Conservation (phyloP, 2,113 vertebrate genomes). For the Lethenteron reissneri region DNA sequence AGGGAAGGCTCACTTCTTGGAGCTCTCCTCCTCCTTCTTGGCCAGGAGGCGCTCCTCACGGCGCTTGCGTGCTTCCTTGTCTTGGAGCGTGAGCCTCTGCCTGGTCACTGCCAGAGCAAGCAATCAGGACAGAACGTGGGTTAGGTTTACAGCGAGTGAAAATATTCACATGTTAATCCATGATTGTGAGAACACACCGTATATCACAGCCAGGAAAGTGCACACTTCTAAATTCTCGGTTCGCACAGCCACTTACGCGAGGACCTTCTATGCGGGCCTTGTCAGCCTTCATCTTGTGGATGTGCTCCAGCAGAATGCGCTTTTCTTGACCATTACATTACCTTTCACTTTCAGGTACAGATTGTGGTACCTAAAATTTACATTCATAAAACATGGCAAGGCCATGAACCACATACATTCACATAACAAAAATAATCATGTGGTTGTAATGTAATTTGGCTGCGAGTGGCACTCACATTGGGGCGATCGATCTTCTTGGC, state of each 20-base stretch:
- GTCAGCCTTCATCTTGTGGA: constrained; percentile 6
- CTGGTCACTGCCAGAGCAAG: neutral
- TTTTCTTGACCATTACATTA: constrained; percentile 3
- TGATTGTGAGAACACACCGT: too few species aligned
- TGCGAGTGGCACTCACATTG: neutral
- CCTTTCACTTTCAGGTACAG: constrained; percentile 2
- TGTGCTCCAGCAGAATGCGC: constrained; percentile 3
- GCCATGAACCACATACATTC: neutral
- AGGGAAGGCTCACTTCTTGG: constrained; percentile 5
- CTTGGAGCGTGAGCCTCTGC: constrained; percentile 2
- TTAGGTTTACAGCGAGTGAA: too few species aligned
- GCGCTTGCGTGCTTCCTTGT: constrained; percentile 1
- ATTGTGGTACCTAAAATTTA: neutral
- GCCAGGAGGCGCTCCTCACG: neutral
- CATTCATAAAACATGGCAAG: neutral
- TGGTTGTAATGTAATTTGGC: neutral
- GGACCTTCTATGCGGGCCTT: constrained; percentile 2
- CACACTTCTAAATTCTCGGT: neutral
- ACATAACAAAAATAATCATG: neutral
- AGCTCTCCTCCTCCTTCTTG: neutral
- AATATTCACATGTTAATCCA: too few species aligned
- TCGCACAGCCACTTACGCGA: neutral
- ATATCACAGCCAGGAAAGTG: too few species aligned
- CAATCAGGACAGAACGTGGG: too few species aligned
- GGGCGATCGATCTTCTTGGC: constrained; percentile 4